Evolutionary conservation across 1,140 invertebrate species (phyloP).

Genomic region (Scaptomyza pallida): DNA sequence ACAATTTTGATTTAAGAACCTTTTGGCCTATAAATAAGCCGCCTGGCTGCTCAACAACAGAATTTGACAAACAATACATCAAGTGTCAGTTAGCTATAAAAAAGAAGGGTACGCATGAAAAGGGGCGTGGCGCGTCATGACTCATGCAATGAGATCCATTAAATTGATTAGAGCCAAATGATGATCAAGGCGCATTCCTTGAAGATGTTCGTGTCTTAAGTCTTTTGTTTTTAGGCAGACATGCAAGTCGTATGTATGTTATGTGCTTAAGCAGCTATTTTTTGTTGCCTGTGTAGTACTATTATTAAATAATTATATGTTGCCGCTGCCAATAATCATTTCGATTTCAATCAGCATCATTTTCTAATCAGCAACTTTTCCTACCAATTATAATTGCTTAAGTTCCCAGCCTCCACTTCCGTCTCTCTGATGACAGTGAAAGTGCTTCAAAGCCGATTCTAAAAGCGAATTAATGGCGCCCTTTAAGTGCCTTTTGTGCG

Average conservation of each 20-base stretch:
- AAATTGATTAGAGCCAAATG: conserved; percentile 25
- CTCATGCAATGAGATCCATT: conserved; percentile 43
- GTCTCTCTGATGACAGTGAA: conserved; percentile 56
- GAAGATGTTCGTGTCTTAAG: conserved; percentile 33
- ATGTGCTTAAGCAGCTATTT: background rate
- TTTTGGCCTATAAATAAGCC: conserved; percentile 1
- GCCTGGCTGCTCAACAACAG: conserved; percentile 11
- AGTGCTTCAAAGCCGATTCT: conserved; percentile 59
- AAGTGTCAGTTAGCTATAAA: conserved; percentile 54
- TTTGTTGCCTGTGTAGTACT: no score
- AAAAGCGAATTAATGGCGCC: conserved; percentile 68
- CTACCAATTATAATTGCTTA: conserved; percentile 29
- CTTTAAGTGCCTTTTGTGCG: conserved; percentile 35
- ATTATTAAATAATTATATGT: conserved; percentile 47
- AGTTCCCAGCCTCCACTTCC: conserved; percentile 50
- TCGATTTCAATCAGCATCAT: conserved; percentile 40
- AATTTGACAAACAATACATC: conserved; percentile 60
- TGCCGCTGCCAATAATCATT: conserved; percentile 44
- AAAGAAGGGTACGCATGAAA: conserved; percentile 14
- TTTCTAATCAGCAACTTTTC: conserved; percentile 68
- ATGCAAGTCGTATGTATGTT: conserved; percentile 6
- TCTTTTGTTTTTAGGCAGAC: conserved; percentile 28
- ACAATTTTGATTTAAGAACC: conserved; percentile 13
- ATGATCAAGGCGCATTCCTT: conserved; percentile 12
- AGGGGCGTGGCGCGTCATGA: conserved; percentile 49